phyloP scores from a whole-genome alignment of 2,113 vertebrate genomes.

The Myodes glareolus region DNA sequence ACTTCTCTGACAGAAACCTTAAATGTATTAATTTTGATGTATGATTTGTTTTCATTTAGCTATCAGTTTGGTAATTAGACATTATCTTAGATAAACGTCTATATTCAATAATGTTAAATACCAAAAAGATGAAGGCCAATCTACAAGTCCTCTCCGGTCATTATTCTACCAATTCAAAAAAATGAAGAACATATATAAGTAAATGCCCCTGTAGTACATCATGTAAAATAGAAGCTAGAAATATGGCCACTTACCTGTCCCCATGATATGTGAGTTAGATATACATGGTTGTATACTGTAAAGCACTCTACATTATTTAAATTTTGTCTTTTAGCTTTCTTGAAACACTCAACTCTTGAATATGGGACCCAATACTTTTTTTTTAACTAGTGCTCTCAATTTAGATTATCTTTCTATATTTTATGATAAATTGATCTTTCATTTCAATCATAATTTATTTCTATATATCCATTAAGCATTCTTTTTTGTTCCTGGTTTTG shows the following conservation, averaged over 20 bases:
- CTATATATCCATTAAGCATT: not conserved
- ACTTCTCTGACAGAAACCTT: not conserved
- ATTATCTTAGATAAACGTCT: not conserved
- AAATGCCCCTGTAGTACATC: not conserved
- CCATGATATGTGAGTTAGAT: not conserved
- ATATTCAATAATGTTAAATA: not conserved
- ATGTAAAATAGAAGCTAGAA: not conserved
- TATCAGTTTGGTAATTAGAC: not conserved
- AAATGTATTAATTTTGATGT: not conserved
- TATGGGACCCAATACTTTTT: not conserved
- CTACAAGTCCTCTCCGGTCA: not conserved
- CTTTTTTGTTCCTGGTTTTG: not conserved
- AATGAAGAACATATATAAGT: not conserved
- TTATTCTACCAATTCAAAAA: not conserved
- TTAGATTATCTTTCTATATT: not conserved
- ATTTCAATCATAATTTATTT: slow-evolving; percentile 28
- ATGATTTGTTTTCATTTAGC: not conserved
- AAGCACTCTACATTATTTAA: not conserved
- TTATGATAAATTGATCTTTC: not conserved
- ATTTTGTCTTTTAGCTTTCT: not conserved
- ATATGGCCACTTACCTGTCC: not conserved
- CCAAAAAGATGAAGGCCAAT: not conserved
- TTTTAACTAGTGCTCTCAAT: not conserved
- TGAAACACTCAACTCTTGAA: not conserved
- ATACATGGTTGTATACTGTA: rapidly evolving